These are phyloP conservation scores for Macroglossus sobrinus DNA, from an alignment of 2,113 vertebrate genomes.

Conservation along the genomic window DNA sequence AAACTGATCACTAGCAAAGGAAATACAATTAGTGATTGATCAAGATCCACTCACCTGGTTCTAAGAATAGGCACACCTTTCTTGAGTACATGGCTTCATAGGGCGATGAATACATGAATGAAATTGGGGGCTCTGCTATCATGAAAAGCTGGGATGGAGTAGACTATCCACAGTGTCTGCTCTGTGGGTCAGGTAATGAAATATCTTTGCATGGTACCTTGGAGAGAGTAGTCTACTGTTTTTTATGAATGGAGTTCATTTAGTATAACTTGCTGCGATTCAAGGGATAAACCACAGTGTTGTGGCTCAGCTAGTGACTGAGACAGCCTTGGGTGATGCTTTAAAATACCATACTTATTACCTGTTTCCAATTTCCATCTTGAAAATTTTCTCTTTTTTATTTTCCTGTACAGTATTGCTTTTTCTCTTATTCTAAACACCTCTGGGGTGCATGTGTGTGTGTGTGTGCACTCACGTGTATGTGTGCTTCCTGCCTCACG, in stretches of 20 bases:
- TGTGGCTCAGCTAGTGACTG: neutral
- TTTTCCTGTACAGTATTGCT: neutral
- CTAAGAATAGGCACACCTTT: neutral
- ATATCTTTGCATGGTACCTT: neutral
- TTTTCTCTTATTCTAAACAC: neutral
- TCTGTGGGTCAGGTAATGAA: neutral
- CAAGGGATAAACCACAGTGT: neutral
- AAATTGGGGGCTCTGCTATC: neutral
- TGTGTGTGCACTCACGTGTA: accelerated
- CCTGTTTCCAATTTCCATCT: neutral
- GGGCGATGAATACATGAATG: neutral
- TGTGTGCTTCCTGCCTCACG: neutral
- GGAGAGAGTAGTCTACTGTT: neutral
- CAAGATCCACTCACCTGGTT: neutral
- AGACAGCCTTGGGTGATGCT: neutral
- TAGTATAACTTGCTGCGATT: neutral
- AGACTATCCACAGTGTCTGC: neutral
- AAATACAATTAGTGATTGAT: neutral
- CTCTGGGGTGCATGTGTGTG: accelerated
- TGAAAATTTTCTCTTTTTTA: neutral
- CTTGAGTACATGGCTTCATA: neutral
- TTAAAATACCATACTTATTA: neutral
- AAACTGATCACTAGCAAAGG: neutral
- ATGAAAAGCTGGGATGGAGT: neutral
- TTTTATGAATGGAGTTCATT: neutral